These are phyloP conservation scores for Hyles euphorbiae DNA, from an alignment of 1,140 invertebrate species.

Conservation along the genomic window DNA sequence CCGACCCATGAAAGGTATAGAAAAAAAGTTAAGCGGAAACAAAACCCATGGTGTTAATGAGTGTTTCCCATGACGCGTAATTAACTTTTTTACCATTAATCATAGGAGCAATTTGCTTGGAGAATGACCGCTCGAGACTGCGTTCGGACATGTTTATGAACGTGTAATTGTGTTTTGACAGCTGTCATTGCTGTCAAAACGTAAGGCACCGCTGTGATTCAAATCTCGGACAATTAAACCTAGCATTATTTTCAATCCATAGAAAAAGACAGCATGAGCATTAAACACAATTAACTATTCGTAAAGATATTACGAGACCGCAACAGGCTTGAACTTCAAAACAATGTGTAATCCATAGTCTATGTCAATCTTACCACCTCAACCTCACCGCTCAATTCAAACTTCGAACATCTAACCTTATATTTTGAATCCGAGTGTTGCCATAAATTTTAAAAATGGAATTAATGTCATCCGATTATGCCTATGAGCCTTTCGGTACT, in stretches of 20 bases:
- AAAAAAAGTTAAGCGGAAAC: constrained; percentile 8
- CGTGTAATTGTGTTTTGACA: constrained; percentile 26
- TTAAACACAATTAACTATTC: no score
- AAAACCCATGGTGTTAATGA: constrained; percentile 5
- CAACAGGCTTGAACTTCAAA: no score
- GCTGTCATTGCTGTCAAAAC: constrained; percentile 20
- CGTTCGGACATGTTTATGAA: constrained; percentile 20
- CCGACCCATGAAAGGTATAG: background rate
- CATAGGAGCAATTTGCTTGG: constrained; percentile 13
- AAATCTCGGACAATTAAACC: background rate
- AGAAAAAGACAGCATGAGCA: no score
- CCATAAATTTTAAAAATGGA: no score
- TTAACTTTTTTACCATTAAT: constrained; percentile 24
- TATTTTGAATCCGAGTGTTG: no score
- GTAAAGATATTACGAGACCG: no score
- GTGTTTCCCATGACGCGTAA: constrained; percentile 7
- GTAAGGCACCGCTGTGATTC: background rate
- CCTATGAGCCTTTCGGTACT: no score
- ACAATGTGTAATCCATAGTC: no score
- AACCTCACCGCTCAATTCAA: no score
- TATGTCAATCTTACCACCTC: no score
- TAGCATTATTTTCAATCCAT: background rate
- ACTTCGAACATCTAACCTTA: no score
- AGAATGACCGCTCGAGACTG: constrained; percentile 13
- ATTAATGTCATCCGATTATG: no score